Evolutionary conservation across 64 coral and sea anemone genomes (phyloP).

Genomic region (Hydrozoanthus tunicans): DNA sequence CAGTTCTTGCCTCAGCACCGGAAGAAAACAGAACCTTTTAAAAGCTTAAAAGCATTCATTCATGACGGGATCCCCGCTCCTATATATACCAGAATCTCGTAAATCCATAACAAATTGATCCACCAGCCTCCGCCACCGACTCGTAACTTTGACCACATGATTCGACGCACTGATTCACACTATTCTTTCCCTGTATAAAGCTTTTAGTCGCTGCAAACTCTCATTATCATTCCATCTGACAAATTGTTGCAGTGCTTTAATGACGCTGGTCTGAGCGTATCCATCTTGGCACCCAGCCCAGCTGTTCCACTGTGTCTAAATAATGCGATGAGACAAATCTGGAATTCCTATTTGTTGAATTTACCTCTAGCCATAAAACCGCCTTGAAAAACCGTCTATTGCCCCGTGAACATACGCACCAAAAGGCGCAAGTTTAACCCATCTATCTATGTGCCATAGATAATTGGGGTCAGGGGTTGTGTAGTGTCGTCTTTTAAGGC

Average conservation of each 20-base stretch:
- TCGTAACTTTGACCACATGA: neutral
- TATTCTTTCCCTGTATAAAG: slow-evolving; percentile 50
- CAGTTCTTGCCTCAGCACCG: slow-evolving; percentile 1
- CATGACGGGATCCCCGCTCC: neutral
- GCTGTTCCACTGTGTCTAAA: neutral
- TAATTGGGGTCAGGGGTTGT: slow-evolving; percentile 11
- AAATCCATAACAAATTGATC: neutral
- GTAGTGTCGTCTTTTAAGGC: neutral
- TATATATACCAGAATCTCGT: neutral
- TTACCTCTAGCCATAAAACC: slow-evolving; percentile 10
- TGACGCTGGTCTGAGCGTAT: neutral
- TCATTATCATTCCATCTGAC: slow-evolving; percentile 29
- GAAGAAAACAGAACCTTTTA: neutral
- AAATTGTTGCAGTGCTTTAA: slow-evolving; percentile 5
- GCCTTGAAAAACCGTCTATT: slow-evolving; percentile 10
- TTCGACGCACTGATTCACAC: neutral
- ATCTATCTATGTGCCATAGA: neutral
- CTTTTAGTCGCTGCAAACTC: neutral
- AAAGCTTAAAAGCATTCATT: neutral
- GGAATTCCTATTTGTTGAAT: slow-evolving; percentile 26
- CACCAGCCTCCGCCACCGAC: neutral
- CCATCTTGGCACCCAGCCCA: neutral
- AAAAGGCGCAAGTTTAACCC: slow-evolving; percentile 36
- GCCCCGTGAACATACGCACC: neutral
- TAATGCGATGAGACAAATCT: neutral